Conservation (phyloP, 2,797 vertebrate genomes). For the Tragelaphus oryx region DNA sequence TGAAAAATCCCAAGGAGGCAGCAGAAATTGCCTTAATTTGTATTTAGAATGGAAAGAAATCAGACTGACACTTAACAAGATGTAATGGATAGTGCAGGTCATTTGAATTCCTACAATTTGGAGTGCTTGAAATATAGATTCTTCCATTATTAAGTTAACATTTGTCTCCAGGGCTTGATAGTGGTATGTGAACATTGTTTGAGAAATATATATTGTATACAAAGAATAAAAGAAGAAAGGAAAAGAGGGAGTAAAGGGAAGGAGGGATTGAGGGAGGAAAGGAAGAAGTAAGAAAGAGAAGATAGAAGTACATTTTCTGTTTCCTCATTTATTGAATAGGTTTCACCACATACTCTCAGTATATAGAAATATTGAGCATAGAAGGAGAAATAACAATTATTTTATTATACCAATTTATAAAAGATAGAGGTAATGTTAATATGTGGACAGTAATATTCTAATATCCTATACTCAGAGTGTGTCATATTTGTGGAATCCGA, state of each 20-base stretch:
- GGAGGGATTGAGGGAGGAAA: background rate
- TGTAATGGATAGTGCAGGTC: background rate
- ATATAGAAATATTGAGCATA: background rate
- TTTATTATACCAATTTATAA: background rate
- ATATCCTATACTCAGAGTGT: background rate
- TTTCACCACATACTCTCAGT: background rate
- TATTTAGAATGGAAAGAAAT: background rate
- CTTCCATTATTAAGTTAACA: background rate
- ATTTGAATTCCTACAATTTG: background rate
- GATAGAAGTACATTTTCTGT: background rate
- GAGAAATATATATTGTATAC: background rate
- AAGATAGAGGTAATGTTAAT: background rate
- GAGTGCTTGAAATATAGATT: background rate
- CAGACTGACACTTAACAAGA: background rate
- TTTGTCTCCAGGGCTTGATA: background rate
- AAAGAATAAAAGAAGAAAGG: background rate
- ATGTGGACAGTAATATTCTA: background rate
- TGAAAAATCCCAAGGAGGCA: background rate
- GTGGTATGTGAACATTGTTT: background rate
- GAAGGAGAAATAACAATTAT: background rate
- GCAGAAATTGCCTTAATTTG: background rate
- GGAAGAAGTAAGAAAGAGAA: background rate
- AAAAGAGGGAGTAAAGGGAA: fast-evolving
- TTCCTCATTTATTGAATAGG: background rate
- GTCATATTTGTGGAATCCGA: background rate